Evolutionary conservation across 2,888 invertebrate genomes (phyloP).

Genomic region (Rotaria sp.): DNA sequence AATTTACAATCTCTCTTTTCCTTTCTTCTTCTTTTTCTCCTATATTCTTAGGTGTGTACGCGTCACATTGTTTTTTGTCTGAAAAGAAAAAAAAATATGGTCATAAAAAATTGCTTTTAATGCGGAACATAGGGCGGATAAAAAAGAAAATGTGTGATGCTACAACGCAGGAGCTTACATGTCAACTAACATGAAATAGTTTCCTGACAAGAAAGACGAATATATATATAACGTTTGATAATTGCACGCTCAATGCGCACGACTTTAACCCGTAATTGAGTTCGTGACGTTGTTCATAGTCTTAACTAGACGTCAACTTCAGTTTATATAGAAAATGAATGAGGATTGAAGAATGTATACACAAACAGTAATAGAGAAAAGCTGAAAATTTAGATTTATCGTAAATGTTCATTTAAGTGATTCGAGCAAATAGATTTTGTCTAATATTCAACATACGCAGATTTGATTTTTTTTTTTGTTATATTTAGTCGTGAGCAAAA

Average conservation of each 20-base stretch:
- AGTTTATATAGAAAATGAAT: too few relatives aligned
- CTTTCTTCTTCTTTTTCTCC: too few relatives aligned
- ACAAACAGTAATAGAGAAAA: too few relatives aligned
- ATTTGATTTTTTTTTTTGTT: too few relatives aligned
- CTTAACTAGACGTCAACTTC: too few relatives aligned
- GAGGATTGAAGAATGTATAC: too few relatives aligned
- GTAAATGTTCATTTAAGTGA: too few relatives aligned
- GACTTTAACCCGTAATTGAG: conserved; percentile 3
- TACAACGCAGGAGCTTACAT: neutral
- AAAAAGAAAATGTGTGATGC: neutral
- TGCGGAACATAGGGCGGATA: neutral
- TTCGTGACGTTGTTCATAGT: neutral
- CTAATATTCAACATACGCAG: too few relatives aligned
- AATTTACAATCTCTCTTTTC: neutral
- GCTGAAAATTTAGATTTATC: too few relatives aligned
- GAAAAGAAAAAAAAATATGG: neutral
- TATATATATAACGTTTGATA: neutral
- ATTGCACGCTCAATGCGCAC: neutral
- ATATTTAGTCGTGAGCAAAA: too few relatives aligned
- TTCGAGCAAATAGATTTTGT: too few relatives aligned
- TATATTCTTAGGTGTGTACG: neutral
- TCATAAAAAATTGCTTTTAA: neutral
- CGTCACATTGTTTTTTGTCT: neutral
- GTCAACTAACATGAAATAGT: neutral
- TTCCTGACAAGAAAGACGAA: neutral